Evolutionary conservation across 2,113 vertebrate species (phyloP).

Genomic region (Taurulus bubalis): DNA sequence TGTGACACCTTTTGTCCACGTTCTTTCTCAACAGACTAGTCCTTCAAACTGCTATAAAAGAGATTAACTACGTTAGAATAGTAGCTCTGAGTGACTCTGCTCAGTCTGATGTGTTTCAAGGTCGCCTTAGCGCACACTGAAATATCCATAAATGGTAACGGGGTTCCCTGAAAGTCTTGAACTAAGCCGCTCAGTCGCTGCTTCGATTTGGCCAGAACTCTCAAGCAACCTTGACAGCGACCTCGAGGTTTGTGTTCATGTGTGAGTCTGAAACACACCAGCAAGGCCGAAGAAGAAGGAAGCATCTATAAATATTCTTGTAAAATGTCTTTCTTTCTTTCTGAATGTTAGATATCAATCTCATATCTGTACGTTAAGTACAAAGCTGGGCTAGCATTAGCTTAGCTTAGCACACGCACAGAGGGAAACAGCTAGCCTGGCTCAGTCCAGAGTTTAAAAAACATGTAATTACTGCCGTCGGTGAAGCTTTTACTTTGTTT

Average conservation of each 20-base stretch:
- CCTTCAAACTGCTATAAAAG: neutral
- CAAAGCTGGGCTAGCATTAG: neutral
- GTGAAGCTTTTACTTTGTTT: too few relatives aligned
- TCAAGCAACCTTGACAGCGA: constrained; percentile 3
- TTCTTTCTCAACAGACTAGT: neutral
- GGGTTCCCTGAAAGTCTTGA: neutral
- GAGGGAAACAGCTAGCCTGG: neutral
- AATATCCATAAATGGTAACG: constrained; percentile 60
- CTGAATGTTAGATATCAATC: too few relatives aligned
- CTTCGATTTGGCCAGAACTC: neutral
- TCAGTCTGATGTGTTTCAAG: neutral
- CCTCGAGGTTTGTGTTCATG: constrained; percentile 8
- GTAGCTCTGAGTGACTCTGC: neutral
- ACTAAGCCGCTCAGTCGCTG: neutral
- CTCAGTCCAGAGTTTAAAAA: neutral
- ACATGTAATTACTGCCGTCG: neutral
- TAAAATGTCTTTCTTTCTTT: too few relatives aligned
- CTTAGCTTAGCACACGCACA: neutral
- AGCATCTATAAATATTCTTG: neutral
- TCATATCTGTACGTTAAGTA: too few relatives aligned
- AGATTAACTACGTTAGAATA: neutral
- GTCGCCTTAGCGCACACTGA: neutral
- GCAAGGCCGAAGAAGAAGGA: neutral
- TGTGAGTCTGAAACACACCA: too few relatives aligned
- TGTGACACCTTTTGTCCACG: neutral